Base-by-base conservation (phyloP, 2,797 vertebrate species). In the Siniperca scherzeri region DNA sequence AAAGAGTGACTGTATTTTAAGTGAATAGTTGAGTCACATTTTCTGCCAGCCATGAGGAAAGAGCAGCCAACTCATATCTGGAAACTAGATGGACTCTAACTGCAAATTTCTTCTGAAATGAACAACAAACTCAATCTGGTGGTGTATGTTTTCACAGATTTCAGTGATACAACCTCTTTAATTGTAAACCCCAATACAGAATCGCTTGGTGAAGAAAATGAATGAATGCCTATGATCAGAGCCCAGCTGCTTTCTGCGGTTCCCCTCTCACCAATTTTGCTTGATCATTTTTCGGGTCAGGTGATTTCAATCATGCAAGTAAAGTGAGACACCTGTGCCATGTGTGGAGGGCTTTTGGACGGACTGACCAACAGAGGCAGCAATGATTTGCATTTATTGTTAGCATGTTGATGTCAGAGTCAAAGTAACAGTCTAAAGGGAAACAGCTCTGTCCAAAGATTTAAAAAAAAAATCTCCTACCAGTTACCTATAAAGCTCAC, bases 21-120 rank as follows among this genome's bases (percentile, higher is more conserved):
- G 14, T 44, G 56, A 57, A 71, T 22, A 30, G 66, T 53, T 65
- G 57, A 82, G 61, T 76, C 73, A 75, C 71, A 52, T 82, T 83
- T 73, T 48, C 36, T 40, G 55, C 2, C 70, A 78, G 68, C 48
- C 38, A 53, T 40, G 27, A 60, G 27, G 42, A 27, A 40, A 69
- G 55, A 42, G 30, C 53, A 59, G 77, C 72, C 57, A 78, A 59
- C 27, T 75, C 33, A 36, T 40, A 69, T 71, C 44, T 79, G 71
- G 67, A 74, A 64, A 74, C 59, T 52, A 77, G 78, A 74, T 70
- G 13, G 38, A 64, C 42, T 42, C 57, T 7, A 2, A 27, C 61
- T 60, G 46, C 44, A 44, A n/a, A 17, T 33, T 22, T 60, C 33
- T 66, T 13, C 36, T 38, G 30, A 40, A 56, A 61, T 8, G 1